Base-by-base conservation (phyloP, 1,140 invertebrate genomes). In the Camponotus pennsylvanicus region DNA sequence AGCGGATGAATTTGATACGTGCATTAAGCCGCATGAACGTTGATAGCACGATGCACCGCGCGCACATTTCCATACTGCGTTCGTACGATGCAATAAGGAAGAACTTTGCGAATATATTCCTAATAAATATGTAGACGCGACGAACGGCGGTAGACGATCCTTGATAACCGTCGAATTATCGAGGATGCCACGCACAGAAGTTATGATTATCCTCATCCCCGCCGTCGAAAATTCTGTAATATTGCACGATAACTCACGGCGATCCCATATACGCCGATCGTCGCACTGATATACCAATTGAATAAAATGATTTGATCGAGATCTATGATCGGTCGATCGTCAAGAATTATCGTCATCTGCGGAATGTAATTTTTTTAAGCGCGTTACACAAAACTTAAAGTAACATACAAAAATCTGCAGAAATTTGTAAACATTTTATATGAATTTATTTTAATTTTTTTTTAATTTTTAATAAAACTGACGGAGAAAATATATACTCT, bases 1-100 rank as follows among this genome's bases (percentile, higher is more conserved):
- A 80, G 45, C 80, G 89, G 49, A 89, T 84, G 85, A 90, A 90
- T 89, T 79, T 84, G 88, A 90, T 90, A 90, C 88, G 89, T 87
- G 85, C 79, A 90, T 90, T 90, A 90, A 88, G 85, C 70, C 64
- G 71, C 85, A 89, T 89, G 89, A 88, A 85, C 78, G 84, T 75
- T 89, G 87, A 89, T 89, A 89, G 85, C 88, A 55, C 32, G 77
- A 67, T 52, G 42, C 15, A 15, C 27, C 88, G 70, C 70, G 64
- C 59, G 34, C 86, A 64, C 69, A 76, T 67, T 73, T 86, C 85
- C 71, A 86, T 86, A 82, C 49, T 42, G 37, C 61, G 77, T 66
- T 59, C 27, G 64, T 70, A 67, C 88, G 88, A 82, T 71, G 88
- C 71, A 88, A 89, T 76, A 86, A 57, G 71, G 27, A 61, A 79